Base-by-base conservation (phyloP, 2,797 vertebrate species). In the Philypnodon macrostomus region DNA sequence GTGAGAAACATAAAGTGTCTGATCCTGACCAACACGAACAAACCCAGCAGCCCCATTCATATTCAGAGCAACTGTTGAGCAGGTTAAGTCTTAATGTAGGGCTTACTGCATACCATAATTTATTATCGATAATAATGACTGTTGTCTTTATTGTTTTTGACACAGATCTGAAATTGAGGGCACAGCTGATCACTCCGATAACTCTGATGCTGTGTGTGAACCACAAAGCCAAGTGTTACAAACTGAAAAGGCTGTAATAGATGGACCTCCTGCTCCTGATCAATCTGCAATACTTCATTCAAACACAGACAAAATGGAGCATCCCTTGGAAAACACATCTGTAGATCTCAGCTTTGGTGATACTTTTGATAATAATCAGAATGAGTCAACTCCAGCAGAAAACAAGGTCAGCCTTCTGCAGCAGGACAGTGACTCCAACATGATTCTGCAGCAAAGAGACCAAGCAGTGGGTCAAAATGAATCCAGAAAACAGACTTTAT, bases 151-250 rank as follows among this genome's bases (percentile, higher is more conserved):
- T 13, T 3, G 12, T n/a, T 29, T 24, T 13, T 3, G 12, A 10
- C 17, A 16, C 27, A 44, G 41, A 44, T 44, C 41, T n/a, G 24
- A 42, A 17, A 42, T 10, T 12, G 16, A 44, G 27, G 27, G 16
- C 3, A 15, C 34, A 44, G 40, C 15, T 27, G 16, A 44, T n/a
- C 4, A 32, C 26, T 64, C 67, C 39, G 21, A 66, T 40, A 51
- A 9, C 2, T 15, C 18, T 41, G 34, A 31, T 0, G 5, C 59
- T 29, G 13, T 5, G 7, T 37, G 26, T 42, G 27, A 54, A 14
- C 54, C 62, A 44, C 29, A 32, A 41, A 36, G 44, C 45, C 52
- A 45, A 47, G 32, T 57, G n/a, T 40, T 8, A 29, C 19, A 52
- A 31, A 39, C 17, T 1, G 16, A 15, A 2, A 58, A 46, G 38